Evolutionary conservation across 2,888 invertebrate genomes (phyloP), one percentile per base, ranked within the genome.

Genomic region (Philopedon plagiatum): DNA sequence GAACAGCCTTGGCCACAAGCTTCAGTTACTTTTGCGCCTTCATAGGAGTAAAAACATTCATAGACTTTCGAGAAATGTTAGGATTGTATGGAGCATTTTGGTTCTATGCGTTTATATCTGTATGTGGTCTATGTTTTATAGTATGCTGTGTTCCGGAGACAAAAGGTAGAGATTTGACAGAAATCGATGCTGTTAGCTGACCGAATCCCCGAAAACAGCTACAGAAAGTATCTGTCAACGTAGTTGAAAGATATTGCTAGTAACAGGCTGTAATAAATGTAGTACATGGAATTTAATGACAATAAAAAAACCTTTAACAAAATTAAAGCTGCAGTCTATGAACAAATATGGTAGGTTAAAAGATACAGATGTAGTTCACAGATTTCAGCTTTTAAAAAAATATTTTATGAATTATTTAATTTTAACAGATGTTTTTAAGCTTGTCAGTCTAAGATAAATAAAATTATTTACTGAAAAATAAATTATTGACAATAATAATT

Each of bases 111-210:
- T 91, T 91, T 63, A 91, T 95, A 81, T 94, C 95, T 54, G 90
- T 94, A 0, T 89, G 93, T 21, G 94, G 95, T 15, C 87, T 95
- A 9, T 91, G 94, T 83, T 96, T 96, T 84, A 93, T 96, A 0
- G 92, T 93, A 2, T 92, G 93, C 81, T 93, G 92, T 83, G 94
- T 97, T 7, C 96, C 96, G 0, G 96, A 97, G 86, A 97, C 97
- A 3, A 96, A 94, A 84, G 96, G 96, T 0, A 92, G 92, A 78
- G 94, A 95, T 82, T 87, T 97, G 79, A 95, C 95, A 83, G 95
- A 96, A 85, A 95, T 96, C 91, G 92, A 93, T 82, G 90, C 92
- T 39, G 76, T 73, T 57, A 84, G 84, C 80, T 85, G 84, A 84
- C 81, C 80, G 37, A 76, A 78, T 73, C 77, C 79, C 58, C 76